Evolutionary conservation across 2,113 vertebrate genomes (phyloP).

Genomic region (Gasterosteus nipponicus): DNA sequence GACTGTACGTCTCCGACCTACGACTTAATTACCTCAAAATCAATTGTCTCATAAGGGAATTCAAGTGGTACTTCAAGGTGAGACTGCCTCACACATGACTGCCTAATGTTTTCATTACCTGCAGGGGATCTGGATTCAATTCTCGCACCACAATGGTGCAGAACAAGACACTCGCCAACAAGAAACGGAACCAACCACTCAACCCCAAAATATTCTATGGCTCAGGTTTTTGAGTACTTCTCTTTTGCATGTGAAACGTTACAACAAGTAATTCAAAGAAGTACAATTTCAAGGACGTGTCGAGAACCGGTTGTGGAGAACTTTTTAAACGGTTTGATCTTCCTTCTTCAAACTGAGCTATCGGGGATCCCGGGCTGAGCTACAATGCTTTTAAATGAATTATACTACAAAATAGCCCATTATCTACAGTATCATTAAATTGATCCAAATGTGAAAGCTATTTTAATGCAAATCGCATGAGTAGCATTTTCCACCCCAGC

Average conservation of each 20-base stretch:
- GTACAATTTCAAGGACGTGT: not conserved
- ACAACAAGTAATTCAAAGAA: not conserved
- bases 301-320: not conserved
- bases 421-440: not conserved
- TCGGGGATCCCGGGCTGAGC: not conserved
- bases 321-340: not conserved
- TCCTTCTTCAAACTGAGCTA: not conserved
- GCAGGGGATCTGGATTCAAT: slow-evolving; percentile 59
- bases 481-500: not conserved
- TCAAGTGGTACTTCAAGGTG: slow-evolving; percentile 65
- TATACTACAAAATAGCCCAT: not conserved
- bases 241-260: slow-evolving; percentile 36
- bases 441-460: not conserved
- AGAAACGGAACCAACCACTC: slow-evolving; percentile 24
- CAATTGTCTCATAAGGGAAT: slow-evolving; percentile 63
- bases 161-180: not conserved
- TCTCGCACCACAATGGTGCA: slow-evolving; percentile 11
- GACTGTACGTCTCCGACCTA: slow-evolving; percentile 37
- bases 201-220: slow-evolving; percentile 33
- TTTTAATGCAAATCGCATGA: not conserved
- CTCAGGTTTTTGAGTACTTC: slow-evolving; percentile 51
- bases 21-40: slow-evolving; percentile 72
- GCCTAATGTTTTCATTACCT: slow-evolving; percentile 72
- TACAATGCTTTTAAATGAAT: too few relatives aligned
- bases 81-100: slow-evolving; percentile 56